Percentiles rank a stretch among this genome's conserved stretches.
Conservation (phyloP, 2,888 invertebrate genomes). For the Acleris cristana region DNA sequence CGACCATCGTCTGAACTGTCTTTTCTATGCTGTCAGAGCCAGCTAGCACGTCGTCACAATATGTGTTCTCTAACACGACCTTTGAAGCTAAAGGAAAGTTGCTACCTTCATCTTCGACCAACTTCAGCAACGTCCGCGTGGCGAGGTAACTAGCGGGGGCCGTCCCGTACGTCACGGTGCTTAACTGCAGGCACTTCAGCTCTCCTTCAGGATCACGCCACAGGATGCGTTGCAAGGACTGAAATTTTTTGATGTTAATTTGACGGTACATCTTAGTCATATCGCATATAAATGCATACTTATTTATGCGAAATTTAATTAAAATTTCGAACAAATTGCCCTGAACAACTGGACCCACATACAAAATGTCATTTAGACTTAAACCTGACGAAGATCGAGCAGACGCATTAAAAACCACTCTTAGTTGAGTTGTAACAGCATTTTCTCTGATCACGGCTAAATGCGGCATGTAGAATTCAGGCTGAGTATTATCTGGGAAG, state of each 20-base stretch:
- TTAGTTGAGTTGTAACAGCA: conserved; percentile 5
- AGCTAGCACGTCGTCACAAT: no score
- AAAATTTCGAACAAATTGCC: not conserved
- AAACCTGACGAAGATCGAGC: conserved; percentile 3
- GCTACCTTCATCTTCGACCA: no score
- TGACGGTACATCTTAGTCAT: conserved; percentile 43
- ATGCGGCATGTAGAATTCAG: conserved; percentile 4
- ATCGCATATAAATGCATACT: conserved; percentile 16
- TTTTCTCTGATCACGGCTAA: not conserved
- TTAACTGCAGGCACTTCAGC: conserved; percentile 33
- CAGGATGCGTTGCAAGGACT: conserved; percentile 42
- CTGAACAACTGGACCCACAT: not conserved
- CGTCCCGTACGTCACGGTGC: conserved; percentile 41
- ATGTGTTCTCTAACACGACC: no score
- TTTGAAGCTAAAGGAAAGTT: no score
- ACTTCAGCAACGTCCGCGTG: no score
- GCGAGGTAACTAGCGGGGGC: no score
- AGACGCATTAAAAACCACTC: conserved; percentile 1
- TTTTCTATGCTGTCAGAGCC: no score
- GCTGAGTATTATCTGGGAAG: not conserved
- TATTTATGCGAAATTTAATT: no score
- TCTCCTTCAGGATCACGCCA: conserved; percentile 38
- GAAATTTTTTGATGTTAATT: conserved; percentile 21
- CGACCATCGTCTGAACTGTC: not conserved
- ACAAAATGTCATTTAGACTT: conserved; percentile 6